phyloP scores from a whole-genome alignment of 2,797 vertebrate genomes.

The Enoplosus armatus region DNA sequence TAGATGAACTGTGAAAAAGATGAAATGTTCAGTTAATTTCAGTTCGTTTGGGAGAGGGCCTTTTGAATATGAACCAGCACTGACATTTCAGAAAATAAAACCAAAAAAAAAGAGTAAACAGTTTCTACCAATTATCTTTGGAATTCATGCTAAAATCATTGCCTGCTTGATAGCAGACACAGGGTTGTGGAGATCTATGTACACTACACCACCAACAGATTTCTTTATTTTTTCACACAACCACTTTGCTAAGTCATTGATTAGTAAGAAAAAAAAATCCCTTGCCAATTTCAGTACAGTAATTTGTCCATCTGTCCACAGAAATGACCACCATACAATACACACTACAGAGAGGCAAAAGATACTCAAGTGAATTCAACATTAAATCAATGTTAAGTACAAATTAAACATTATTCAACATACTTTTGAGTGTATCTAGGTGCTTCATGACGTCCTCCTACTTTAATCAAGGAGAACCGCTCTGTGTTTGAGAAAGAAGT shows the following conservation, averaged over 20 bases:
- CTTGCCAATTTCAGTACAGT: slow-evolving; percentile 76
- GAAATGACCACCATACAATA: slow-evolving; percentile 84
- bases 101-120: slow-evolving; percentile 84
- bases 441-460: slow-evolving; percentile 68
- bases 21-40: slow-evolving; percentile 82
- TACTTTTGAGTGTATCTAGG: slow-evolving; percentile 74
- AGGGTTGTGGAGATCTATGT: slow-evolving; percentile 85
- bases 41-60: slow-evolving; percentile 72
- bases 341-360: slow-evolving; percentile 86
- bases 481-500: slow-evolving; percentile 65
- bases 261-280: slow-evolving; percentile 60
- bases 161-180: slow-evolving; percentile 76
- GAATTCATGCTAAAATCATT: slow-evolving; percentile 88
- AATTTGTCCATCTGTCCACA: slow-evolving; percentile 84
- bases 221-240: slow-evolving; percentile 79
- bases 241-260: slow-evolving; percentile 77
- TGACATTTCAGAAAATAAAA: slow-evolving; percentile 81
- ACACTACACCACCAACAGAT: slow-evolving; percentile 84
- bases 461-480: slow-evolving; percentile 62
- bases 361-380: slow-evolving; percentile 86
- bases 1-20: slow-evolving; percentile 82
- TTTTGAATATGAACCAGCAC: slow-evolving; percentile 80
- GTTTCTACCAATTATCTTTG: slow-evolving; percentile 90
- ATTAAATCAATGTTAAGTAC: slow-evolving; percentile 83
- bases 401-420: slow-evolving; percentile 82